These are phyloP conservation scores for Drosophila helvetica DNA, from an alignment of 2,888 invertebrate species.

Conservation along the genomic window DNA sequence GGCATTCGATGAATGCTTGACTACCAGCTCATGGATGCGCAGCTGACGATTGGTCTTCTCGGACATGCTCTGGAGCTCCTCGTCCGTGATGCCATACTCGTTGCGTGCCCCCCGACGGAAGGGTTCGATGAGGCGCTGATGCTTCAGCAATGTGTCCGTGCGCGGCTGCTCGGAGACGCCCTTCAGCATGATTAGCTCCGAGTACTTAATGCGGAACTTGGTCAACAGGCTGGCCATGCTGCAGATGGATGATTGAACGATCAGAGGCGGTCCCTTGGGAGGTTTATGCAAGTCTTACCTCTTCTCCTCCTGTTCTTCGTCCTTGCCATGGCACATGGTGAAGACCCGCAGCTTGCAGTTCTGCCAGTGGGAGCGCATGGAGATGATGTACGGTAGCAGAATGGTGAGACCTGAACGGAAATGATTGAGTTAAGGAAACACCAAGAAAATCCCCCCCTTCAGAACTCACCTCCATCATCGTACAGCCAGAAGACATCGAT, in stretches of 20 bases:
- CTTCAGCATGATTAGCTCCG: conserved; percentile 95
- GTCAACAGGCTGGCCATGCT: conserved; percentile 96
- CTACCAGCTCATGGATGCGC: conserved; percentile 93
- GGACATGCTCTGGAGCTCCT: conserved; percentile 85
- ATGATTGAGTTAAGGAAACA: neutral
- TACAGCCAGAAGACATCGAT: conserved; percentile 99
- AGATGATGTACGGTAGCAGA: conserved; percentile 93
- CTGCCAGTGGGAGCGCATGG: conserved; percentile 90
- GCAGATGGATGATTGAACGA: conserved; percentile 19
- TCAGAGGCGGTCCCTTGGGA: neutral
- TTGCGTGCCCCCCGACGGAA: conserved; percentile 85
- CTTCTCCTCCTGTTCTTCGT: conserved; percentile 92
- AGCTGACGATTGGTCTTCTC: conserved; percentile 96
- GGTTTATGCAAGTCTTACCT: conserved; percentile 86
- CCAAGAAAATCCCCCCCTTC: neutral
- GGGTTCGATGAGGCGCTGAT: conserved; percentile 89
- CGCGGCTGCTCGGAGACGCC: conserved; percentile 94
- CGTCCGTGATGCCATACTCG: conserved; percentile 86
- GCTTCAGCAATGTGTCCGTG: conserved; percentile 89
- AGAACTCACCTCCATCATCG: conserved; percentile 90
- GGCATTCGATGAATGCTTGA: conserved; percentile 93
- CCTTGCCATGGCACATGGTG: conserved; percentile 92
- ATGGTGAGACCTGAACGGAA: conserved; percentile 87
- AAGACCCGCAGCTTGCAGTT: conserved; percentile 92
- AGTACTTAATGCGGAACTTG: conserved; percentile 97